Evolutionary conservation across 2,113 vertebrate species (phyloP).

Genomic region (Trematocara marginatum): DNA sequence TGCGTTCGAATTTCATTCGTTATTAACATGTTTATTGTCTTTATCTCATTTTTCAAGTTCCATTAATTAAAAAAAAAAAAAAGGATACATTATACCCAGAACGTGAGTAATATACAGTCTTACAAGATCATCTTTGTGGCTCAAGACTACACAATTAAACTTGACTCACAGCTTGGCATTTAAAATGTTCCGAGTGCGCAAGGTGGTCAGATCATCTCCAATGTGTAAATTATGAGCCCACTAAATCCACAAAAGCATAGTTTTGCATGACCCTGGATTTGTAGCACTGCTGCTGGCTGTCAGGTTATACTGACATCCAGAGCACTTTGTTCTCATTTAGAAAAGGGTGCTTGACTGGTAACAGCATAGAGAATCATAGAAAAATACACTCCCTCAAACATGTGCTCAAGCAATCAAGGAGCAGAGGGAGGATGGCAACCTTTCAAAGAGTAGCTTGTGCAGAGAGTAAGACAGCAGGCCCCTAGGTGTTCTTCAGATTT

Average conservation of each 20-base stretch:
- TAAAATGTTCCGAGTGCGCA: not conserved
- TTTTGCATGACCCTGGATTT: slow-evolving; percentile 36
- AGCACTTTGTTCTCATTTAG: slow-evolving; percentile 31
- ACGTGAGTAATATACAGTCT: not conserved
- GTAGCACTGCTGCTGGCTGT: slow-evolving; percentile 21
- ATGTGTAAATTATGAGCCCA: slow-evolving; percentile 12
- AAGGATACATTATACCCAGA: not conserved
- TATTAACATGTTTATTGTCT: not conserved
- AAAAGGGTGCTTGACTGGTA: slow-evolving; percentile 3
- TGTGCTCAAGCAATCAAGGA: slow-evolving; percentile 54
- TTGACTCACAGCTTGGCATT: slow-evolving; percentile 17
- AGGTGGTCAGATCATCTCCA: not conserved
- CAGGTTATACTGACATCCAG: slow-evolving; percentile 25
- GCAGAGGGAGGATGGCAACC: not conserved
- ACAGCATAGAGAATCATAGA: slow-evolving; percentile 20
- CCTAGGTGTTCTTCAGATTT: slow-evolving; percentile 11
- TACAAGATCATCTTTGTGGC: not conserved
- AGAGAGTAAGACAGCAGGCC: not conserved
- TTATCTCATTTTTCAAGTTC: not conserved
- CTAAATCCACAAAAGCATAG: slow-evolving; percentile 24
- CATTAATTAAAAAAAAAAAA: not conserved
- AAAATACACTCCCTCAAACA: slow-evolving; percentile 47
- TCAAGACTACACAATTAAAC: not conserved
- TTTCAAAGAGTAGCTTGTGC: slow-evolving; percentile 9
- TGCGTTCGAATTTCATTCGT: not conserved